Evolutionary conservation across 2,888 invertebrate species (phyloP), one percentile per base, ranked within the genome.

Genomic region (Agriopis aurantiaria): DNA sequence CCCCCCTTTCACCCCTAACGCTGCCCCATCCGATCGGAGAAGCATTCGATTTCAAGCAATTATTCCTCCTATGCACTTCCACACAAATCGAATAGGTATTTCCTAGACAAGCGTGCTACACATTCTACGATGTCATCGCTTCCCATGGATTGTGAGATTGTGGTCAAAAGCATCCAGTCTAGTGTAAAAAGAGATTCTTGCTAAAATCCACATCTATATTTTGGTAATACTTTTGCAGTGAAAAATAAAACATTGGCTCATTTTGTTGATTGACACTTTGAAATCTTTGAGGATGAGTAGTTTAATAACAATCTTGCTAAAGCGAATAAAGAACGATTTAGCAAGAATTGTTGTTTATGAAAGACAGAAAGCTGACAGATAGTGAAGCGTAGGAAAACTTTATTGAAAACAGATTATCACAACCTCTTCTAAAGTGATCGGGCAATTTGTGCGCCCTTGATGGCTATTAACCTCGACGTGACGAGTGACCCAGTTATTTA

Each of bases 391-490:
- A 46, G 12, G 40, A 59, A 17, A 62, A 56, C 23, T 63, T 51
- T 63, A 70, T 70, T 55, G 52, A 59, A 70, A 70, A 58, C 51
- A 55, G 70, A 66, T 67, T 63, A 66, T 59, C 58, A 43, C 43
- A 12, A 49, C 46, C 33, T 65, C 67, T 62, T 33, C 63, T 63
- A 55, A 68, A 70, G 63, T 58, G 61, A 69, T 75, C 70, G 49
- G 63, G 3, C 62, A 64, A 67, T 71, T 71, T 67, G 70, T 77
- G 74, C 79, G 81, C 83, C 86, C 87, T 89, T 88, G 85, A 81
- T 79, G 71, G 80, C 77, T 71, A 85, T 87, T 88, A 85, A 86
- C 86, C 84, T 85, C 81, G 78, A 73, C 80, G 78, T 80, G 77
- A 79, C 75, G 63, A 68, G 71, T 80, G 86, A 83, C 86, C 87